Conservation (phyloP, 92 coral and sea anemone genomes). For the Blastomussa wellsi region DNA sequence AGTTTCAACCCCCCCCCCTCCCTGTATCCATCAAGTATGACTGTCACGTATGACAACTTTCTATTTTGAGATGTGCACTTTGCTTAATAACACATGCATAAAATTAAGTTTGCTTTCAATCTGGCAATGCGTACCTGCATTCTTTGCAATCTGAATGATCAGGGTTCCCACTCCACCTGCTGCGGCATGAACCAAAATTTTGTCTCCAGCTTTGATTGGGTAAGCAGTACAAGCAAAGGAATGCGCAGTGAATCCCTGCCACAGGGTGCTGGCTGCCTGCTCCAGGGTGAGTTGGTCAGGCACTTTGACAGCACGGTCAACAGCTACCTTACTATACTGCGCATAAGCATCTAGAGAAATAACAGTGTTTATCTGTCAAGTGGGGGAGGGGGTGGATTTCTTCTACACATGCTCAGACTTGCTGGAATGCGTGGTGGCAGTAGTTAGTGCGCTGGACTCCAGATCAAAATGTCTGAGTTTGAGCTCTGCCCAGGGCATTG, state of each 20-base stretch:
- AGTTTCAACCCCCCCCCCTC: too few species aligned
- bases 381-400: too few species aligned
- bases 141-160: conserved; percentile 73
- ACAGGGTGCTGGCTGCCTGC: conserved; percentile 73
- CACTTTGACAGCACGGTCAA: conserved; percentile 54
- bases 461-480: too few species aligned
- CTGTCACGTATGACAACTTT: too few species aligned
- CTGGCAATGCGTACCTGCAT: conserved; percentile 44
- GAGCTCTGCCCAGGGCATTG: too few species aligned
- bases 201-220: conserved; percentile 65
- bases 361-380: too few species aligned
- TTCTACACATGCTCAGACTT: too few species aligned
- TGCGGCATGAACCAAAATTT: conserved; percentile 68
- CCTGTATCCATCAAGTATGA: too few species aligned
- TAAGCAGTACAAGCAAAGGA: conserved; percentile 58
- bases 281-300: conserved; percentile 66
- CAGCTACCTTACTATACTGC: conserved; percentile 66
- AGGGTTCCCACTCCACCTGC: conserved; percentile 83
- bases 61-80: too few species aligned
- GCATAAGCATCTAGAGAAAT: conserved; percentile 60
- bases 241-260: conserved; percentile 80
- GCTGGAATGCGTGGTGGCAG: too few species aligned
- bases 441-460: too few species aligned
- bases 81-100: not conserved
- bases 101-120: not conserved